Evolutionary conservation across 2,888 invertebrate species (phyloP).

Genomic region (Saturnia japonica): DNA sequence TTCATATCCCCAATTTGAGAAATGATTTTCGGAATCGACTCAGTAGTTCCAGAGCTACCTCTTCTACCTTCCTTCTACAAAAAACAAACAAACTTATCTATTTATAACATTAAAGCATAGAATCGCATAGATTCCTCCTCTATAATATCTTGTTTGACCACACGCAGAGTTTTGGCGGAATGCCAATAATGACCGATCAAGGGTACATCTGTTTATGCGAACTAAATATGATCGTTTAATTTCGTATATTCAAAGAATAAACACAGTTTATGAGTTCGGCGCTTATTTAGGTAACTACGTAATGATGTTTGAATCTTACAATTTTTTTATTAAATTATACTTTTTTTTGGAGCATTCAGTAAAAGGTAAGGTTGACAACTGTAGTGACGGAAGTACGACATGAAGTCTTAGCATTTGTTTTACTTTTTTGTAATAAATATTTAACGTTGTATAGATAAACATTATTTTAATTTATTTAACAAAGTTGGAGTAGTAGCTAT

Average conservation of each 20-base stretch:
- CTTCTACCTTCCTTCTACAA: neutral
- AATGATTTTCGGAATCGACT: neutral
- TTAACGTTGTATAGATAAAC: too few species aligned
- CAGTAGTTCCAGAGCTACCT: neutral
- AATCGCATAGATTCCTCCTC: neutral
- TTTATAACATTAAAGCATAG: neutral
- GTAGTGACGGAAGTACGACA: too few species aligned
- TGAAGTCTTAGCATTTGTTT: too few species aligned
- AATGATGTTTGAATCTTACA: too few species aligned
- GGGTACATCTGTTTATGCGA: slow-evolving; percentile 31
- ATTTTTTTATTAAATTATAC: too few species aligned
- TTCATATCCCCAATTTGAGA: too few species aligned
- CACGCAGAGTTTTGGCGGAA: slow-evolving; percentile 28
- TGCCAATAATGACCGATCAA: slow-evolving; percentile 29
- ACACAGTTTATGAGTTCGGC: neutral
- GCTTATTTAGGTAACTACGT: neutral
- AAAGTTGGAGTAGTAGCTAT: too few species aligned
- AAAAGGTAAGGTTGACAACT: too few species aligned
- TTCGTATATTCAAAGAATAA: neutral
- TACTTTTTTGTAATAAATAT: too few species aligned
- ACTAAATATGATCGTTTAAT: slow-evolving; percentile 23
- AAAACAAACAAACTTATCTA: neutral
- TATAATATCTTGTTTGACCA: neutral
- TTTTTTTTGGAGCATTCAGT: too few species aligned
- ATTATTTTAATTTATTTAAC: too few species aligned